Base-by-base conservation (phyloP, 2,888 invertebrate species). In the Aquatica leii region DNA sequence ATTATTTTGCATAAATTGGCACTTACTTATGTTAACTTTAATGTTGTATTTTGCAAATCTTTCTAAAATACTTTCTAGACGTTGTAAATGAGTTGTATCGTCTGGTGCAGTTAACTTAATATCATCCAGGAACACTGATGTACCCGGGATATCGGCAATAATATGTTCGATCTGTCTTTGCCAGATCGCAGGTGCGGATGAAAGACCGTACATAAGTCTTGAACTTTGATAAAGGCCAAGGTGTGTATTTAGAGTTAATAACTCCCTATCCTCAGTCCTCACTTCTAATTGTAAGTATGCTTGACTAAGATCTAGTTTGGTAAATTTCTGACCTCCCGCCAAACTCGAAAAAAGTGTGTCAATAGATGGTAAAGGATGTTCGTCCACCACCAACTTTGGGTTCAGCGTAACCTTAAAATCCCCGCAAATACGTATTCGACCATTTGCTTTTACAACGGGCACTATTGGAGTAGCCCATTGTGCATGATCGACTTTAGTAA, bases 281-380 rank as follows among this genome's bases (percentile, higher is more conserved):
- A 55, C 43, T 46, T 46, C 41, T 9, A 55, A 4, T 41, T 43
- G 43, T 17, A 55, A 35, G 12, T 55, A 55, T 43, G 41, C 55
- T n/a, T 55, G 5, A 12, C 2, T 15, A 12, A 55, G 43, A 41
- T 55, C 41, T 14, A 55, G 41, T 46, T 55, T 31, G 9, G 41
- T 48, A 48, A 20, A 48, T n/a, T 17, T 21, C 6, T 37, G 2
- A 50, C 48, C 40, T 12, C 18, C n/a, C 5, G 56, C 18, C 56
- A 56, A 40, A 15, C 5, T n/a, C 4, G 1, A 2, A 21, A 54
- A 54, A n/a, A 40, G 17, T 40, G 37, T 21, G 6, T 54, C 54
- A 20, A 35, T 9, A 1, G 40, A 12, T n/a, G 40, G 20, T 14
- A 40, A 40, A 1, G 56, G 56, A 24, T 56, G 56, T 31, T 40